Evolutionary conservation across 2,113 vertebrate genomes (phyloP), one percentile per base, ranked within the genome.

Genomic region (Tragelaphus imberbis): DNA sequence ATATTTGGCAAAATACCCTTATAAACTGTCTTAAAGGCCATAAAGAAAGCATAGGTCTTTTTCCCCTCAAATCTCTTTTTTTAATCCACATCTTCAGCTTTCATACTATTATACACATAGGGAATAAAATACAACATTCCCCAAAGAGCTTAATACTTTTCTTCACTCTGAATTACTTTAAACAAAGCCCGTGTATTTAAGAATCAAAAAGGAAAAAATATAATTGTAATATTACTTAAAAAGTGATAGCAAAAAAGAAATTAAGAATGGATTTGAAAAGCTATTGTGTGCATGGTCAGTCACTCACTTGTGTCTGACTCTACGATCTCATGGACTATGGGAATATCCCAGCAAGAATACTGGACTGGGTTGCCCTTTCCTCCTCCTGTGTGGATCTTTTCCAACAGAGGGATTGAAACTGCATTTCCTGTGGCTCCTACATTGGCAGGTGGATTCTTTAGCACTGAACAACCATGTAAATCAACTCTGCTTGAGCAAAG

Each of bases 101-200:
- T 49, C 49, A 56, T n/a, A 16, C 12, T 68, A 8, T 84, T 81
- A 56, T 7, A 63, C 10, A 49, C 21, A 28, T 27, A 63, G 16
- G 25, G 1, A n/a, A 59, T 21, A 55, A 88, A 63, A 75, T 40
- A 19, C 7, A 85, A n/a, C 59, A 61, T 96, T 96, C 92, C 30
- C 47, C 68, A 82, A 93, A 84, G 2, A 63, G 87, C 14, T 89
- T 68, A 47, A 79, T 55, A 85, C 75, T 65, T 95, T 25, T 61
- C 3, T 96, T 84, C 51, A 59, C 85, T 97, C 95, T 97, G 84
- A 91, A 87, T 95, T 90, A 81, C 56, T 97, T 81, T 53, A 65
- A 95, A 86, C 4, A 81, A 84, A 77, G 6, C 16, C 40, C 44
- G 7, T 17, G 30, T 59, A 55, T 47, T 71, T 21, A 88, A 84